These are phyloP conservation scores for Tragelaphus eurycerus DNA, from an alignment of 2,797 vertebrate species.

Conservation along the genomic window DNA sequence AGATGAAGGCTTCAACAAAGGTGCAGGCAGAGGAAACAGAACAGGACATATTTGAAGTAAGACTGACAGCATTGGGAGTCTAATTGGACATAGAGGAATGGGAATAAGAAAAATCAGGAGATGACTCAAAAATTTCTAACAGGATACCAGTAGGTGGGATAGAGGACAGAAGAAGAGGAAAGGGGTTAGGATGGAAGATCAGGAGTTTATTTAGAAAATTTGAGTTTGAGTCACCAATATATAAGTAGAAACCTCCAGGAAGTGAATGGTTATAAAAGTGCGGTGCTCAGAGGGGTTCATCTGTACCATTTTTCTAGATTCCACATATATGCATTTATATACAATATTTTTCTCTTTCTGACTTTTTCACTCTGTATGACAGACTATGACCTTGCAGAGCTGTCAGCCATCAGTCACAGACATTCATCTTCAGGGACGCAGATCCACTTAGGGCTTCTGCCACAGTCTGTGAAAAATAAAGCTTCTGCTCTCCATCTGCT, in stretches of 20 bases:
- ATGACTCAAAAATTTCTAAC: not conserved
- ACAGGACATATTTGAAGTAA: not conserved
- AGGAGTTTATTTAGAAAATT: not conserved
- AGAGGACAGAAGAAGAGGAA: not conserved
- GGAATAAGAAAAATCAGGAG: not conserved
- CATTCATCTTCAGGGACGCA: not conserved
- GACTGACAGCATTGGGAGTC: not conserved
- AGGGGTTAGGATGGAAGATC: not conserved
- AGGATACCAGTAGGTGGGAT: not conserved
- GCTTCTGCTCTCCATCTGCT: not conserved
- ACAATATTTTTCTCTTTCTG: not conserved
- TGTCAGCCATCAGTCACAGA: not conserved
- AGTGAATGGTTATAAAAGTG: not conserved
- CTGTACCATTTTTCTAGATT: not conserved
- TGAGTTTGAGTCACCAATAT: not conserved
- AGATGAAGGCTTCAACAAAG: not conserved
- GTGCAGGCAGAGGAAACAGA: not conserved
- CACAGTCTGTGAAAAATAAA: not conserved
- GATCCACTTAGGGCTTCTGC: not conserved
- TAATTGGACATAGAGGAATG: not conserved
- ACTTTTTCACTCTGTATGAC: not conserved
- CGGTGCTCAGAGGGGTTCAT: not conserved
- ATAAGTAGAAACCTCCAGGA: not conserved
- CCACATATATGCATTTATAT: not conserved
- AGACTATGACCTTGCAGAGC: not conserved